A percentile compares a stretch with the other conserved stretches of the same genome.
Evolutionary conservation across 2,113 vertebrate species (phyloP).

Genomic region (Dicrurus megarhynchus): DNA sequence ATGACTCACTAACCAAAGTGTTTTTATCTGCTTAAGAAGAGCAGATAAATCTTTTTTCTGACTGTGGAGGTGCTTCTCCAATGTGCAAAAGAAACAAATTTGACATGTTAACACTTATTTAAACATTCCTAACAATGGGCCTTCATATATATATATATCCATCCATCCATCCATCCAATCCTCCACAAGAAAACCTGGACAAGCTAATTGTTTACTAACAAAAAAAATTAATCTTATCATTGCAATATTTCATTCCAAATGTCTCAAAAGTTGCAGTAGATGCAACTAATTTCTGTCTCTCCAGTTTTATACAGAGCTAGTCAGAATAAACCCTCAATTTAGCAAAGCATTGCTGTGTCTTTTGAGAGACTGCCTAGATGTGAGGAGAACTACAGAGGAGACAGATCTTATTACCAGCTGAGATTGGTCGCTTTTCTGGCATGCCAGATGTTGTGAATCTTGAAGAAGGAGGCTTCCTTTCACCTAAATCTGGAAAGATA

Average conservation of each 20-base stretch:
- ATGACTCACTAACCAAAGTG: neutral
- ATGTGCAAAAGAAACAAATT: neutral
- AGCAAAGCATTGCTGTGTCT: neutral
- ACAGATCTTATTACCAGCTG: conserved; percentile 8
- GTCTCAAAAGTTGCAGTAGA: neutral
- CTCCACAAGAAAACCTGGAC: neutral
- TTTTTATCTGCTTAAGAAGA: neutral
- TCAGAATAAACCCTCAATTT: neutral
- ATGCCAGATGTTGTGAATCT: neutral
- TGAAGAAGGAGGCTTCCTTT: neutral
- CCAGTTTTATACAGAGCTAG: neutral
- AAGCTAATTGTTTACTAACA: neutral
- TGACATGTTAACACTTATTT: neutral
- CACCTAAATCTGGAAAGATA: conserved; percentile 28
- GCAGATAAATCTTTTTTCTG: neutral
- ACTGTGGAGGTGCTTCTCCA: neutral
- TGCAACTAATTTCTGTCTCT: neutral
- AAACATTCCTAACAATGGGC: neutral
- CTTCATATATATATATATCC: neutral
- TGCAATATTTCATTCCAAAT: neutral
- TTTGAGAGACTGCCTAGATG: neutral
- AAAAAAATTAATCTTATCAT: neutral
- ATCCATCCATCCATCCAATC: neutral
- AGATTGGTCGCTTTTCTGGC: neutral
- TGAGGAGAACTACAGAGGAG: neutral